Base-by-base conservation (phyloP, 2,888 invertebrate species). In the Rhogogaster chlorosoma region DNA sequence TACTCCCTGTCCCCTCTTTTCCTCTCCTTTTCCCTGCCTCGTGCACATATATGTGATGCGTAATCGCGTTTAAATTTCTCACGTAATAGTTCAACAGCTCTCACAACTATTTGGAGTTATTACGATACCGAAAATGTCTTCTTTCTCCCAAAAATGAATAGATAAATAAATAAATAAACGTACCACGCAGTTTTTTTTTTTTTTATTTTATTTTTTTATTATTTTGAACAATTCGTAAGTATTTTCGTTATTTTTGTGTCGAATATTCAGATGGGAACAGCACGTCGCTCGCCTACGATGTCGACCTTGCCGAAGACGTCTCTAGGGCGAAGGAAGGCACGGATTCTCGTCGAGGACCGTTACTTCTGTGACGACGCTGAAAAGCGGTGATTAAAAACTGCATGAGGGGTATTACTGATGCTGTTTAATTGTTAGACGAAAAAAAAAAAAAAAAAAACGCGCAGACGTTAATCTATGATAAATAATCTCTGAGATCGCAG, bases 261-360 rank as follows among this genome's bases (percentile, higher is more conserved):
- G 7, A 26, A 15, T 22, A 75, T 45, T 75, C 90, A 92, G 92
- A 91, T 87, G 92, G 91, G 85, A 91, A 92, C 88, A 91, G 90
- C 83, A 92, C 91, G 64, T 91, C 92, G 85, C 90, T 90, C 87
- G 90, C 91, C 87, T 91, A 91, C 87, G 92, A 90, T 84, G 90
- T 92, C 77, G 92, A 92, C 87, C 86, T 92, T 86, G 91, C 91
- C 83, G 92, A 91, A 85, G 90, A 90, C 73, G 87, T 90, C 64
- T 88, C 89, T 73, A 91, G 90, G 86, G 87, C 89, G 87, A 88
- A 89, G 42, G 88, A 88, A 84, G 70, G 80, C 86, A 84, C 84
- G 78, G 85, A 10, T 12, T 61, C 57, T 61, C 80, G 61, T 38
- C 80, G 80, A 57, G 80, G 61, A 18, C 22, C 57, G 22, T 38